Percentiles rank a stretch among this genome's conserved stretches.
Evolutionary conservation across 1,140 invertebrate genomes (phyloP).

Genomic region (Holcopasites calliopsidis): DNA sequence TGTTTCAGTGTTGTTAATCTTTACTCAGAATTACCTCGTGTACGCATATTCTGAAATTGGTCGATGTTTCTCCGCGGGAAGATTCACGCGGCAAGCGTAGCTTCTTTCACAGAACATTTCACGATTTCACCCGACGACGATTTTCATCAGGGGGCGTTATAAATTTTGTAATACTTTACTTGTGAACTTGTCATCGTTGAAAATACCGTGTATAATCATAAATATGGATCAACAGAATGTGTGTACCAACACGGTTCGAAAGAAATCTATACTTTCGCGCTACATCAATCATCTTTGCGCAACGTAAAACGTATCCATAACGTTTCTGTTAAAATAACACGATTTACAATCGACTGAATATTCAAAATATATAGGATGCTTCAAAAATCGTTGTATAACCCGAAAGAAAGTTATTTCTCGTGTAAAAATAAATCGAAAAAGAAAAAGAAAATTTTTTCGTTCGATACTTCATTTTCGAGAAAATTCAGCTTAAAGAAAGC

Average conservation of each 20-base stretch:
- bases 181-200: slow-evolving; percentile 20
- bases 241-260: neutral
- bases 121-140: slow-evolving; percentile 20
- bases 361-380: neutral
- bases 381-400: no score
- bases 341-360: slow-evolving; percentile 11
- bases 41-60: neutral
- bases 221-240: slow-evolving; percentile 26
- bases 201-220: slow-evolving; percentile 40
- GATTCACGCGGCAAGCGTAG: slow-evolving; percentile 8
- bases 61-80: neutral
- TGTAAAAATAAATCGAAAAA: no score
- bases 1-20: no score
- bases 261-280: slow-evolving; percentile 44
- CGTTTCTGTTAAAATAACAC: slow-evolving; percentile 4
- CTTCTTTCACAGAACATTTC: slow-evolving; percentile 42
- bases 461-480: no score
- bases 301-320: slow-evolving; percentile 21
- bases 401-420: no score
- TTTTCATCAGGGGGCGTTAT: neutral
- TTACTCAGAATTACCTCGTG: no score
- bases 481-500: no score
- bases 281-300: slow-evolving; percentile 34
- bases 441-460: no score
- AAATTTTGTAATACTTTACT: slow-evolving; percentile 8